Evolutionary conservation across 2,113 vertebrate genomes (phyloP).

Genomic region (Rostratula benghalensis): DNA sequence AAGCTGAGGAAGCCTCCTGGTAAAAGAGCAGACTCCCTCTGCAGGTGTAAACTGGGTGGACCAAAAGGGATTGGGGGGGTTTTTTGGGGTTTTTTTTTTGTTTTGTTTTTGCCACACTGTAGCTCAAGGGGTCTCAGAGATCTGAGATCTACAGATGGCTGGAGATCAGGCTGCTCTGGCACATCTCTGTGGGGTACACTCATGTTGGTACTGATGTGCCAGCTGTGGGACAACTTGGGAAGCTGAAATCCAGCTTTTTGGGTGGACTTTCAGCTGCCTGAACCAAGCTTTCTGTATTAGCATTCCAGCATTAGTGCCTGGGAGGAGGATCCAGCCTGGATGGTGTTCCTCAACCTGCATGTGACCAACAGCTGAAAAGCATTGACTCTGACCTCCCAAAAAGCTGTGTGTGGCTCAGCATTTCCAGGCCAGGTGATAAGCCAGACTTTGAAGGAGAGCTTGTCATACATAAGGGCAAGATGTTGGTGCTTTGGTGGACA

Average conservation of each 20-base stretch:
- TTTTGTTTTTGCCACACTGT: fast-evolving
- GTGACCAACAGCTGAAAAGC: neutral
- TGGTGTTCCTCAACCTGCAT: neutral
- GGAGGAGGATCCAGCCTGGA: neutral
- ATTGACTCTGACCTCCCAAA: neutral
- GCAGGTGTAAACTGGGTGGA: neutral
- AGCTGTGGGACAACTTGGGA: neutral
- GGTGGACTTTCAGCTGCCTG: neutral
- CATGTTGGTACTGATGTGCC: fast-evolving
- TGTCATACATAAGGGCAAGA: neutral
- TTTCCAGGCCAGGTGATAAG: neutral
- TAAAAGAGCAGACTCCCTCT: neutral
- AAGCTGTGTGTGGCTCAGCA: neutral
- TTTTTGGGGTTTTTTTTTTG: neutral
- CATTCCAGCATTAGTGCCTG: neutral
- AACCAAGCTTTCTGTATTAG: neutral
- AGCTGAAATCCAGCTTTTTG: neutral
- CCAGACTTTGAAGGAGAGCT: neutral
- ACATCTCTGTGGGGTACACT: fast-evolving
- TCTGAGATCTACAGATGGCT: neutral
- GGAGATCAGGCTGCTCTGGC: neutral
- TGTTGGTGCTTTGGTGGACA: neutral
- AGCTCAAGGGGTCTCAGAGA: no score
- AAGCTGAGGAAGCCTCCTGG: neutral
- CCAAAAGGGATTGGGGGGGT: neutral